Evolutionary conservation across 2,888 invertebrate genomes (phyloP).

Genomic region (Hypolimnas misippus): DNA sequence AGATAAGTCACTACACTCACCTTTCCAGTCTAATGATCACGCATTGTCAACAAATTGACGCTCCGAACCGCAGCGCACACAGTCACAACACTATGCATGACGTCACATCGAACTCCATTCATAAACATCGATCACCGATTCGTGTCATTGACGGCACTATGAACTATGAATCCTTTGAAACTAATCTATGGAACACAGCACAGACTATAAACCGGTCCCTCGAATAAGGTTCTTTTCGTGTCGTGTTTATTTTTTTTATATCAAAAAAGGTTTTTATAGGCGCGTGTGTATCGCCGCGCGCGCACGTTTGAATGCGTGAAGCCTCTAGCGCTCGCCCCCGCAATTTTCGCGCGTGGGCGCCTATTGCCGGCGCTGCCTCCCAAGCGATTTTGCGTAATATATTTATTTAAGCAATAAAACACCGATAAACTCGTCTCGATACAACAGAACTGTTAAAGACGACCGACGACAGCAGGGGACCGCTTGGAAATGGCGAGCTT

Average conservation of each 20-base stretch:
- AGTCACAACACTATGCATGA: slow-evolving; percentile 81
- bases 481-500: slow-evolving; percentile 78
- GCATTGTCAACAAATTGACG: slow-evolving; percentile 76
- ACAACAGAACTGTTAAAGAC: slow-evolving; percentile 48
- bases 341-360: slow-evolving; percentile 78
- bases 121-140: slow-evolving; percentile 67
- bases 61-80: slow-evolving; percentile 60
- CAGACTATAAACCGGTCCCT: slow-evolving; percentile 40
- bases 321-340: slow-evolving; percentile 76
- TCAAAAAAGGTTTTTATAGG: slow-evolving; percentile 46
- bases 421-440: slow-evolving; percentile 45
- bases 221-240: slow-evolving; percentile 46
- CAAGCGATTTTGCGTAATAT: slow-evolving; percentile 80
- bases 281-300: slow-evolving; percentile 76
- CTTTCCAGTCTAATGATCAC: slow-evolving; percentile 78
- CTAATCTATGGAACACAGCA: slow-evolving; percentile 44
- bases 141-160: slow-evolving; percentile 48
- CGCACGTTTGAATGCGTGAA: slow-evolving; percentile 78
- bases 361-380: slow-evolving; percentile 61
- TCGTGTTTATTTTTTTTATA: slow-evolving; percentile 52
- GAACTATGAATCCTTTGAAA: slow-evolving; percentile 27
- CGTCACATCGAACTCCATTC: slow-evolving; percentile 81
- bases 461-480: slow-evolving; percentile 75
- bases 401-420: slow-evolving; percentile 68
- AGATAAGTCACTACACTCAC: slow-evolving; percentile 71